Conservation (phyloP, 64 coral and sea anemone species). For the Porites lutea region DNA sequence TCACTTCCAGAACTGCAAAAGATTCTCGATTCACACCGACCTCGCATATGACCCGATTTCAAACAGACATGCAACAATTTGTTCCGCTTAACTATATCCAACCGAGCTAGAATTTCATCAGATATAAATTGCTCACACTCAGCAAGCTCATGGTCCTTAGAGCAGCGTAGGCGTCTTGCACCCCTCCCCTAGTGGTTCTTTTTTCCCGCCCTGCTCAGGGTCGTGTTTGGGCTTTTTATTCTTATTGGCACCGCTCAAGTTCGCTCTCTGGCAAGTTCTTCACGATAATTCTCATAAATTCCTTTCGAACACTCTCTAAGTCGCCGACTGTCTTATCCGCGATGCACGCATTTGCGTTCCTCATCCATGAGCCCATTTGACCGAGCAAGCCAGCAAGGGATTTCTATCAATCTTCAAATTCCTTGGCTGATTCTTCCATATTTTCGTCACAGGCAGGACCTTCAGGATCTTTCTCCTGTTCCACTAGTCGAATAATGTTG, state of each 20-base stretch:
- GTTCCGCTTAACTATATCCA: constrained; percentile 50
- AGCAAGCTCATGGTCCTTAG: constrained; percentile 30
- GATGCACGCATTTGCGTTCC: not conserved
- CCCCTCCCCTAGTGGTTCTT: too few species aligned
- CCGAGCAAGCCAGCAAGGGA: too few species aligned
- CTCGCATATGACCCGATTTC: constrained; percentile 46
- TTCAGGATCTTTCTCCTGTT: too few species aligned
- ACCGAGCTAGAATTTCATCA: constrained; percentile 20
- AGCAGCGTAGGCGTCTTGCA: constrained; percentile 17
- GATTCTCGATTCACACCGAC: constrained; percentile 19
- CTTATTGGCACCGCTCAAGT: not conserved
- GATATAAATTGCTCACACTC: constrained; percentile 14
- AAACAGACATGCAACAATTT: constrained; percentile 69
- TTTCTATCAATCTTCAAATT: too few species aligned
- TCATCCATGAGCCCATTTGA: constrained; percentile 10
- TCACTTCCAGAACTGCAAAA: constrained; percentile 33
- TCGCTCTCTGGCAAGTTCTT: not conserved
- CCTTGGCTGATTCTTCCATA: too few species aligned
- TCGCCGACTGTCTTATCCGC: not conserved
- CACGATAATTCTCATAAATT: not conserved
- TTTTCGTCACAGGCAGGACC: too few species aligned
- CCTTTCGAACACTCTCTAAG: not conserved
- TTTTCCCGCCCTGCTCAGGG: too few species aligned
- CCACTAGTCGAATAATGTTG: too few species aligned
- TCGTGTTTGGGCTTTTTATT: too few species aligned